Base-by-base conservation (phyloP, 2,888 invertebrate genomes). In the Ophion obscuratus region DNA sequence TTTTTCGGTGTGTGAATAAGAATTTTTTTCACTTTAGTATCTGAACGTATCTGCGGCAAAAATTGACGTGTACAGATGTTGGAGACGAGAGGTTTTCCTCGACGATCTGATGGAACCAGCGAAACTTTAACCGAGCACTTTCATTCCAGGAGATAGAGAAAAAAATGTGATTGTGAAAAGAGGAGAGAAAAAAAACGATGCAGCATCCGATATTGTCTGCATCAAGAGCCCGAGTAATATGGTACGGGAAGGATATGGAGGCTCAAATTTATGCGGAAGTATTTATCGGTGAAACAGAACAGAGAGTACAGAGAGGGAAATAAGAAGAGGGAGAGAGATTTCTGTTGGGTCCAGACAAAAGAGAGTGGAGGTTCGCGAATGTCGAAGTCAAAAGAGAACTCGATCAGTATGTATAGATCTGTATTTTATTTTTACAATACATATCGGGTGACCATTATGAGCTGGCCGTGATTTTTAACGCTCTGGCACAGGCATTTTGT, bases 231-330 rank as follows among this genome's bases (percentile, higher is more conserved):
- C 76, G 53, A 66, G 47, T 66, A 76, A 66, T 76, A 76, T 53
- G n/a, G 66, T 31, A 36, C 20, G 31, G 6, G 11, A 53, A 36
- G 53, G 61, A 27, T 53, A 20, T 27, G 75, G 71, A 82, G 79
- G 70, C 79, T 80, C 36, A 71, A 82, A 82, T 85, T 85, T 75
- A 80, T 80, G 71, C 71, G 79, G 61, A 85, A 79, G 61, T 76
- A 68, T 76, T 82, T 82, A 79, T 82, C 79, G 85, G 76, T 74
- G 53, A 66, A 82, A 68, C 14, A 36, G 78, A 31, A 31, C 31
- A 31, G 31, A 31, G 31, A 70, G 68, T 73, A 78, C 67, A 59
- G n/a, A 40, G 61, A 24, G 61, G 61, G 24, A 24, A 64, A 27
- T 24, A 24, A n/a, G 36, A 57, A 62, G 53, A 20, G n/a, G 10